phyloP scores from a whole-genome alignment of 2,113 vertebrate species.

The Perognathus longimembris region DNA sequence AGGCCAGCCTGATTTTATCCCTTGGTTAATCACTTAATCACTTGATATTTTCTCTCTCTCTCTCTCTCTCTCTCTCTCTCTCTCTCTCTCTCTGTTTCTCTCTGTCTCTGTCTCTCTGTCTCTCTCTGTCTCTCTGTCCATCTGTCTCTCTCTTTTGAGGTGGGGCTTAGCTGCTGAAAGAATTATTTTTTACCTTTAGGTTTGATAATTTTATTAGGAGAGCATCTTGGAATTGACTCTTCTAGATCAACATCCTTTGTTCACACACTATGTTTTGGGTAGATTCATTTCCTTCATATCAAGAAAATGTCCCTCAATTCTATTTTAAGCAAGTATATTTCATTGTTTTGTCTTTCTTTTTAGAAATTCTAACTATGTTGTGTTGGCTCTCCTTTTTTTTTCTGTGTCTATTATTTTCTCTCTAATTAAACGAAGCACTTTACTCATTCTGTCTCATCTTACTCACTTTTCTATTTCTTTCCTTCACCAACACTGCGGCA shows the following conservation, averaged over 20 bases:
- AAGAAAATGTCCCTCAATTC: conserved; percentile 10
- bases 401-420: conserved; percentile 1
- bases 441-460: neutral
- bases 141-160: neutral
- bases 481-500: neutral
- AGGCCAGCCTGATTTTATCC: neutral
- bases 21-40: neutral
- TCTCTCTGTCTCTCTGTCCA: neutral
- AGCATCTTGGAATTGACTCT: neutral
- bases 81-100: too few relatives aligned
- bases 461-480: neutral
- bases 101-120: too few relatives aligned
- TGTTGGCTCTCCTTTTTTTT: conserved; percentile 20
- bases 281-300: conserved; percentile 25
- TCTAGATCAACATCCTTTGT: neutral
- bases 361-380: conserved; percentile 19
- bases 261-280: neutral
- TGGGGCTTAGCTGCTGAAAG: neutral
- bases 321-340: conserved; percentile 21
- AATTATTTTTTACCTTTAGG: neutral
- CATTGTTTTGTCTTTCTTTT: conserved; percentile 24
- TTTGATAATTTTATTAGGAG: conserved; percentile 46
- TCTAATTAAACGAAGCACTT: neutral
- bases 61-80: neutral
- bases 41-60: neutral